Evolutionary conservation across 2,888 invertebrate species (phyloP).

Genomic region (Dugesia japonica): DNA sequence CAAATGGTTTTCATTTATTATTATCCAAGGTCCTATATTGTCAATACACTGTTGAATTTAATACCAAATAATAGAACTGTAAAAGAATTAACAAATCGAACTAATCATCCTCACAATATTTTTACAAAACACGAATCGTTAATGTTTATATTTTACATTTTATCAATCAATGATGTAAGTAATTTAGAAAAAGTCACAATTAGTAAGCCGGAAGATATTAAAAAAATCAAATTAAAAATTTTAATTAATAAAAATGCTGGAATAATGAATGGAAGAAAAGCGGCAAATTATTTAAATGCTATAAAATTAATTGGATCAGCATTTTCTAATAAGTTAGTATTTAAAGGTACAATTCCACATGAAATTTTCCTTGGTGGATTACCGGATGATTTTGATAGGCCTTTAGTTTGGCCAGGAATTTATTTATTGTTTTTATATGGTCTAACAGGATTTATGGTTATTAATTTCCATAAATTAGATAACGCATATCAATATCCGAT

Average conservation of each 20-base stretch:
- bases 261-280: background rate
- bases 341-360: background rate
- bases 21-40: too few relatives aligned
- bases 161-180: background rate
- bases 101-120: background rate
- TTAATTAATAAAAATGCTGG: background rate
- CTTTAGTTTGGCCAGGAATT: background rate
- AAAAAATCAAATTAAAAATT: background rate
- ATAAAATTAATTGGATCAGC: background rate
- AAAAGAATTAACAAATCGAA: too few relatives aligned
- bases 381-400: background rate
- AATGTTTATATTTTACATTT: background rate
- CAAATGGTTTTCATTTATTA: too few relatives aligned
- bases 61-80: background rate
- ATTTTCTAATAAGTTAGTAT: background rate
- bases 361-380: background rate
- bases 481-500: background rate
- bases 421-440: background rate
- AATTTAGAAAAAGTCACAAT: too few relatives aligned
- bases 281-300: background rate
- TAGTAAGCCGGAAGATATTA: too few relatives aligned
- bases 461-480: background rate
- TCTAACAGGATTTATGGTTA: background rate
- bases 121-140: background rate
- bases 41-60: too few relatives aligned